Evolutionary conservation across 2,113 vertebrate species (phyloP), one percentile per base, ranked within the genome.

Genomic region (Crypturellus undulatus): DNA sequence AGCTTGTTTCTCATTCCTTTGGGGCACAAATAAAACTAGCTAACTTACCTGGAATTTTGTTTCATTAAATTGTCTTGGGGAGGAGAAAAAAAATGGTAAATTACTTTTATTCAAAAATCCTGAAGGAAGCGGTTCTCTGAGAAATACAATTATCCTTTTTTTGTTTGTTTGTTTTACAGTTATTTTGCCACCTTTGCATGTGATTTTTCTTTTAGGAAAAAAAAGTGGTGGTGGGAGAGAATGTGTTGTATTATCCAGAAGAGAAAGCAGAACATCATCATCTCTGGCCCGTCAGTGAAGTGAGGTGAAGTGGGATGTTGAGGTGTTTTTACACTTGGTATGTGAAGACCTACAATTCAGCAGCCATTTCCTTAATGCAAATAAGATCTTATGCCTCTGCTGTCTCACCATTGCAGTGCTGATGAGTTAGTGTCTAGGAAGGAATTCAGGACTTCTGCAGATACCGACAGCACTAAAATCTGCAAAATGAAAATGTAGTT

Each of bases 61-160:
- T 92, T 75, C 14, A 42, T 45, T 60, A 38, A 3, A 3, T 4
- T 22, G 6, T 82, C 21, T 67, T 49, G 0, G 0, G 22, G 13
- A 17, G 7, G 14, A 3, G 13, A 14, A 22, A 72, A 2, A 12
- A 72, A 2, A 12, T 62, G 21, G 8, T 77, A 47, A 49, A 15
- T 67, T 24, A 49, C 17, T 51, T 88, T 34, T 84, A 79, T 90
- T 84, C 14, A n/a, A 19, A 87, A 84, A 24, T 54, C 13, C 52
- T 32, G 25, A 87, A n/a, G 21, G 52, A 67, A 42, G 6, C 34
- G 25, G 18, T 51, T 8, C 36, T 71, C 83, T 63, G 75, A 75
- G 24, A 63, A 67, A 49, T 15, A 9, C 11, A 36, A 8, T 2
- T 30, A 18, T 64, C 20, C 47, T 20, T 47, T 49, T 49, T 49